Evolutionary conservation across 2,113 vertebrate species (phyloP).

Genomic region (Axis porcinus): DNA sequence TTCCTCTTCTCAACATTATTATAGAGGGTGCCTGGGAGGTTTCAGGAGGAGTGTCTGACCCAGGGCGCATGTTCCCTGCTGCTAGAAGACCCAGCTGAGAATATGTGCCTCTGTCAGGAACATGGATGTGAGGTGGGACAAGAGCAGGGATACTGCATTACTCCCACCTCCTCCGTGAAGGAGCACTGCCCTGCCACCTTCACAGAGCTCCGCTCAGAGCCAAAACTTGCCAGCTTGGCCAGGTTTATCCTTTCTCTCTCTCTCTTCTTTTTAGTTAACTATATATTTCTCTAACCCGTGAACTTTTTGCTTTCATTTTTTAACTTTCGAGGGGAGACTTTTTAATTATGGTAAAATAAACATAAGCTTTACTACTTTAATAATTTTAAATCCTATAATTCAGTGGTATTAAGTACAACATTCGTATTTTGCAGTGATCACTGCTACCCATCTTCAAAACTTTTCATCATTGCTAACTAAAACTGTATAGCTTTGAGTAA

Average conservation of each 20-base stretch:
- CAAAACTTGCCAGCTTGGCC: background rate
- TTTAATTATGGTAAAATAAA: background rate
- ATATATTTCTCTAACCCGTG: background rate
- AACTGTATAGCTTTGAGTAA: background rate
- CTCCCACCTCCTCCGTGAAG: background rate
- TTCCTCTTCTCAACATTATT: background rate
- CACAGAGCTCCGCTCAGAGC: background rate
- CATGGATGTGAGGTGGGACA: accelerated
- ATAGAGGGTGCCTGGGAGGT: background rate
- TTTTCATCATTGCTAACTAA: background rate
- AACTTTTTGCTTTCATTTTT: background rate
- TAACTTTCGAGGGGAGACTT: background rate
- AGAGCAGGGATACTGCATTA: accelerated
- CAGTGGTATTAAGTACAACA: background rate
- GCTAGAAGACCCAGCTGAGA: background rate
- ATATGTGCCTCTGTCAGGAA: background rate
- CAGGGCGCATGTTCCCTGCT: background rate
- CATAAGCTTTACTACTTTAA: background rate
- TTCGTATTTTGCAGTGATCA: background rate
- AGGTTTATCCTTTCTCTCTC: background rate
- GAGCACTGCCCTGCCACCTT: accelerated
- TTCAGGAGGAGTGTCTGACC: background rate
- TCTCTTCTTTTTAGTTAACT: background rate
- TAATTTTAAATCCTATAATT: background rate
- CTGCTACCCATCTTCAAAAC: background rate